Percentiles rank a stretch among this genome's conserved stretches.
Conservation (phyloP, 2,113 vertebrate genomes). For the Paralichthys olivaceus region DNA sequence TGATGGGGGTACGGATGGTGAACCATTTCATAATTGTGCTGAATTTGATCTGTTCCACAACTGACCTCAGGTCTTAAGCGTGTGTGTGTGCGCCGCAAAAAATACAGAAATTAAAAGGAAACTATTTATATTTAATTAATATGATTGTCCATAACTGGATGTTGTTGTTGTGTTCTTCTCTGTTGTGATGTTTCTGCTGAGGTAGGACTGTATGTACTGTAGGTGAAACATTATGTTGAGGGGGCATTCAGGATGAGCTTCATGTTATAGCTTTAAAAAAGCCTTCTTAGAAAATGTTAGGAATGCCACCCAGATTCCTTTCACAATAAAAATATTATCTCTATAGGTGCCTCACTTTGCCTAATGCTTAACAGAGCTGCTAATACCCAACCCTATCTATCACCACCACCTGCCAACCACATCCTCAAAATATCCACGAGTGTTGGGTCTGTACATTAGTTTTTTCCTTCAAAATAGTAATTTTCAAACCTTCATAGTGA, state of each 20-base stretch:
- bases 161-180: slow-evolving; percentile 25
- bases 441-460: neutral
- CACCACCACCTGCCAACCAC: slow-evolving; percentile 18
- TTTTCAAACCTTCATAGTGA: slow-evolving; percentile 26
- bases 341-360: slow-evolving; percentile 12
- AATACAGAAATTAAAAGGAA: slow-evolving; percentile 23
- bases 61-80: slow-evolving; percentile 36
- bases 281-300: neutral
- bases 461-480: neutral
- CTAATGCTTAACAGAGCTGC: slow-evolving; percentile 6
- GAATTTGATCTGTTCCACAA: slow-evolving; percentile 62
- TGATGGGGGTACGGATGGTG: slow-evolving; percentile 12
- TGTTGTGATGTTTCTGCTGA: slow-evolving; percentile 31
- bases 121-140: slow-evolving; percentile 60
- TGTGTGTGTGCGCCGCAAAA: slow-evolving; percentile 16
- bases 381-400: slow-evolving; percentile 20
- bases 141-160: slow-evolving; percentile 30
- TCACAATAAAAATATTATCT: slow-evolving; percentile 8
- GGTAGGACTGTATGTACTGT: slow-evolving; percentile 7
- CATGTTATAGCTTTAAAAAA: slow-evolving; percentile 3
- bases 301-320: neutral
- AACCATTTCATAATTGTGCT: slow-evolving; percentile 67
- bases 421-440: slow-evolving; percentile 9
- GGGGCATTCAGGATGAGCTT: slow-evolving; percentile 16
- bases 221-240: neutral